A percentile compares a stretch with the other conserved stretches of the same genome.
phyloP scores from a whole-genome alignment of 2,888 invertebrate genomes.

The Oscheius onirici region DNA sequence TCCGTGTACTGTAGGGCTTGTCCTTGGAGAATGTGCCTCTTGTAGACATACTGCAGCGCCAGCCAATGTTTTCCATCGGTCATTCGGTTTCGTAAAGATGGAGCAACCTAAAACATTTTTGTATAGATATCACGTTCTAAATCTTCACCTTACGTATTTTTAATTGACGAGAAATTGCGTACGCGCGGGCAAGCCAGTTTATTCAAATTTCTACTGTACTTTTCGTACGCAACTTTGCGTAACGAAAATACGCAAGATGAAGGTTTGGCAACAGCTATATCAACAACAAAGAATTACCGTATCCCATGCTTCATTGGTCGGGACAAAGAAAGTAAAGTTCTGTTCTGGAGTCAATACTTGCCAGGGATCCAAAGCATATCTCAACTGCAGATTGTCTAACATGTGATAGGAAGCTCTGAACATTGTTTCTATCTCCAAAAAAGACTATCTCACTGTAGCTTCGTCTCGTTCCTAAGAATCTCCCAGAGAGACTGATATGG shows the following conservation, averaged over 20 bases:
- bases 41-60: slow-evolving; percentile 75
- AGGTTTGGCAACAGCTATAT: no score
- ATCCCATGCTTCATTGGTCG: slow-evolving; percentile 88
- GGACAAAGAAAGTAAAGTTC: slow-evolving; percentile 89
- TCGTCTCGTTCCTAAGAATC: slow-evolving; percentile 68
- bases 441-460: slow-evolving; percentile 54
- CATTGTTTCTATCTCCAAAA: no score
- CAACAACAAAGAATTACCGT: slow-evolving; percentile 73
- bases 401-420: slow-evolving; percentile 65
- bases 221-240: no score
- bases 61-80: slow-evolving; percentile 70
- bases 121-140: not conserved
- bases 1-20: slow-evolving; percentile 70
- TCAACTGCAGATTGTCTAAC: slow-evolving; percentile 66
- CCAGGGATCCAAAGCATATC: slow-evolving; percentile 71
- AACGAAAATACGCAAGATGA: no score
- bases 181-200: no score
- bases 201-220: no score
- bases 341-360: slow-evolving; percentile 70
- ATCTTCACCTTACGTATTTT: no score
- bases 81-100: slow-evolving; percentile 61
- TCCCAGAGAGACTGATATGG: slow-evolving; percentile 71
- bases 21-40: slow-evolving; percentile 85
- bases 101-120: slow-evolving; percentile 47
- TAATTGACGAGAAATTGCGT: no score